A percentile compares a stretch with the other conserved stretches of the same genome.
Evolutionary conservation across 2,888 invertebrate genomes (phyloP).

Genomic region (Osedax frankpressi): DNA sequence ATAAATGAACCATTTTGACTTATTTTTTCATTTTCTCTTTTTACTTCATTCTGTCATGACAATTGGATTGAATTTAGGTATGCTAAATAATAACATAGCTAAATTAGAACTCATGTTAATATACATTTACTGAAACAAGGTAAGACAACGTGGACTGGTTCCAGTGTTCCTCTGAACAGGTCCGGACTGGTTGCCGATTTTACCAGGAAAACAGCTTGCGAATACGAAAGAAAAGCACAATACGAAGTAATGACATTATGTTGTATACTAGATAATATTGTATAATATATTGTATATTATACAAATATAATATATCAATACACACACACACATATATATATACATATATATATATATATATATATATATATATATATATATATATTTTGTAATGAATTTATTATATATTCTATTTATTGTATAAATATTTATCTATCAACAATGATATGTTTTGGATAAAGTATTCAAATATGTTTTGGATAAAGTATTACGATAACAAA

Average conservation of each 20-base stretch:
- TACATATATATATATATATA: not conserved
- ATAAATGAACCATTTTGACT: not conserved
- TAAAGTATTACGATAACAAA: no score
- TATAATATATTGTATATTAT: not conserved
- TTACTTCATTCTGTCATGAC: no score
- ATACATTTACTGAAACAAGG: slow-evolving; percentile 29
- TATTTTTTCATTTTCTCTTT: not conserved
- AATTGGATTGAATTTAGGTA: no score
- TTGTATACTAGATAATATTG: not conserved
- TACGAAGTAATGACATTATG: slow-evolving; percentile 22
- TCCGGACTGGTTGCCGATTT: slow-evolving; percentile 35
- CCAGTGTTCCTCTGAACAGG: slow-evolving; percentile 36
- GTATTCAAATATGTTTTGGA: no score
- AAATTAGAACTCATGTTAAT: no score
- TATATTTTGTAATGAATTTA: not conserved
- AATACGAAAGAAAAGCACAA: slow-evolving; percentile 30
- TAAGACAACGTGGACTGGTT: slow-evolving; percentile 40
- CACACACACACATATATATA: not conserved
- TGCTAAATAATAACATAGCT: no score
- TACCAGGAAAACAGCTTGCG: slow-evolving; percentile 35
- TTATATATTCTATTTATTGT: not conserved
- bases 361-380: not conserved
- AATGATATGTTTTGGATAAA: no score
- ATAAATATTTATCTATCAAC: no score
- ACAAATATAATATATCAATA: no score